Percentiles rank a stretch among this genome's conserved stretches.
phyloP scores from a whole-genome alignment of 2,888 invertebrate species.

The Notodonta dromedarius region DNA sequence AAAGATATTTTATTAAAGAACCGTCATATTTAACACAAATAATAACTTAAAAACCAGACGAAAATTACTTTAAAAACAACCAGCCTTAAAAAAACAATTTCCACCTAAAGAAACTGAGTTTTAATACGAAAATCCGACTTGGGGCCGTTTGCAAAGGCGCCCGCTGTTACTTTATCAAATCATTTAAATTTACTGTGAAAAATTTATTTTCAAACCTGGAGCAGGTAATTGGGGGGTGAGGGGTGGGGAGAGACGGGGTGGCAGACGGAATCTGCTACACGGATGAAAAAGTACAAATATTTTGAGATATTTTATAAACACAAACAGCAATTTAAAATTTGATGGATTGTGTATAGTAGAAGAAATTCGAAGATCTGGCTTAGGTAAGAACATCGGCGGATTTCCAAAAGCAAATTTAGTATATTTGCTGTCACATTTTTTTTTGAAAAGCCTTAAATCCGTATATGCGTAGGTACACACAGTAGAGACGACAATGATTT shows the following conservation, averaged over 20 bases:
- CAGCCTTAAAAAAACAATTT: neutral
- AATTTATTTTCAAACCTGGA: slow-evolving; percentile 48
- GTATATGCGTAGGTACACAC: too few relatives aligned
- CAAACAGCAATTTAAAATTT: too few relatives aligned
- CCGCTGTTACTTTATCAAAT: slow-evolving; percentile 49
- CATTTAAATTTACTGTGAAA: slow-evolving; percentile 57
- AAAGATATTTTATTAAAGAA: neutral
- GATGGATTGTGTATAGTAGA: too few relatives aligned
- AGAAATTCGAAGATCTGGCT: too few relatives aligned
- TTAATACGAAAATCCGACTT: slow-evolving; percentile 13
- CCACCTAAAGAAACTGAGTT: neutral
- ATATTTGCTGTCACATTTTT: too few relatives aligned
- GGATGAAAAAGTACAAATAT: neutral
- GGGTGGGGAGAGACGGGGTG: slow-evolving; percentile 11
- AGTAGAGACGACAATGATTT: too few relatives aligned
- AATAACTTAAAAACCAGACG: neutral
- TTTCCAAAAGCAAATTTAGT: too few relatives aligned
- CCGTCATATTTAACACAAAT: neutral
- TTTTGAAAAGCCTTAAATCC: too few relatives aligned
- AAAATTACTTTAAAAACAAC: neutral
- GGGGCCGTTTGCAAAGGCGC: slow-evolving; percentile 25
- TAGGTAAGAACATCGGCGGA: too few relatives aligned
- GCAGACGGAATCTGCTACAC: slow-evolving; percentile 12
- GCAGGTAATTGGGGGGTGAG: slow-evolving; percentile 43
- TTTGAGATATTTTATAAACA: too few relatives aligned